Evolutionary conservation across 2,888 invertebrate genomes (phyloP).

Genomic region (Eristalis arbustorum): DNA sequence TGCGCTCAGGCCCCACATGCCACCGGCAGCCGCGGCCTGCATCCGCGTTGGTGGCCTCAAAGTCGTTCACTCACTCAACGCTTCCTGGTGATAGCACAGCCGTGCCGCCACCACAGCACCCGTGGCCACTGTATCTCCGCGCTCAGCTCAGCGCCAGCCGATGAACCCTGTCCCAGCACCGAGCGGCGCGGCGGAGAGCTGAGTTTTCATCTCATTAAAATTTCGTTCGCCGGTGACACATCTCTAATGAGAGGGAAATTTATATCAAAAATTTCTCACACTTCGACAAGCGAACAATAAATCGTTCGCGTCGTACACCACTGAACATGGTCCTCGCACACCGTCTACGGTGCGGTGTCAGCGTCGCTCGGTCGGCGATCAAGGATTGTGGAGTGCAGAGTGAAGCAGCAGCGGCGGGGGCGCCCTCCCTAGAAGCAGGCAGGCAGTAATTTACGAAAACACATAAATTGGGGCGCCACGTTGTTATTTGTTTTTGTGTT

Average conservation of each 20-base stretch:
- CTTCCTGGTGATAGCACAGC: slow-evolving; percentile 38
- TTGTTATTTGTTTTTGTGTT: slow-evolving; percentile 69
- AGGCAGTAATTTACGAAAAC: slow-evolving; percentile 58
- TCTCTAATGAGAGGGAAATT: slow-evolving; percentile 70
- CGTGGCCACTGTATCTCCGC: not conserved
- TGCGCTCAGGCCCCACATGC: slow-evolving; percentile 20
- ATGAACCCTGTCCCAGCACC: too few relatives aligned
- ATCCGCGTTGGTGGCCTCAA: slow-evolving; percentile 58
- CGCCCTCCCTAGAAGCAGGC: slow-evolving; percentile 50
- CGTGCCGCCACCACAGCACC: not conserved
- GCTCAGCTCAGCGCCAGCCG: not conserved
- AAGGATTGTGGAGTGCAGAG: not conserved
- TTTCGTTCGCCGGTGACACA: slow-evolving; percentile 70
- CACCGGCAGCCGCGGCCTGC: slow-evolving; percentile 7
- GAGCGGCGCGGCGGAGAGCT: not conserved
- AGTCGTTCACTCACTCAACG: slow-evolving; percentile 30
- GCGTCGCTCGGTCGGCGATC: not conserved
- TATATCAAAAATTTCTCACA: slow-evolving; percentile 78
- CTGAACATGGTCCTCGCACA: slow-evolving; percentile 3
- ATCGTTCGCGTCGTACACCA: slow-evolving; percentile 66
- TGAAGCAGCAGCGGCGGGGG: not conserved
- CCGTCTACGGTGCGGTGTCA: slow-evolving; percentile 7
- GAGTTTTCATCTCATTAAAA: slow-evolving; percentile 70
- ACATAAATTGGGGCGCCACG: slow-evolving; percentile 70
- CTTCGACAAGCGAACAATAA: slow-evolving; percentile 77